phyloP scores from a whole-genome alignment of 2,888 invertebrate species.

The Neelides folsomi region DNA sequence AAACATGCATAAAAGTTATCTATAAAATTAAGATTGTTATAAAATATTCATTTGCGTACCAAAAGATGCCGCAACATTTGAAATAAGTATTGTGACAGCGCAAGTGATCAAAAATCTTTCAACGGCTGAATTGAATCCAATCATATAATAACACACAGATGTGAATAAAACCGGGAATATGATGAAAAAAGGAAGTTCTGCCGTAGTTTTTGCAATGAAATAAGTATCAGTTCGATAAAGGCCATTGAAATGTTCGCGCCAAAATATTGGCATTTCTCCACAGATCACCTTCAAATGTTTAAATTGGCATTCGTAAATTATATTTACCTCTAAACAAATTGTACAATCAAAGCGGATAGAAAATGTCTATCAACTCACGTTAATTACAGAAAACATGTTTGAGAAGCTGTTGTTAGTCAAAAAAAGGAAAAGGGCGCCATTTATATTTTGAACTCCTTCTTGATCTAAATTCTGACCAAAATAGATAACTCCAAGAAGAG shows the following conservation, averaged over 20 bases:
- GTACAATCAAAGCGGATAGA: no score
- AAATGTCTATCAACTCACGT: slow-evolving; percentile 34
- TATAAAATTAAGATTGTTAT: no score
- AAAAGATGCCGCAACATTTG: slow-evolving; percentile 76
- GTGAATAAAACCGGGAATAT: slow-evolving; percentile 70
- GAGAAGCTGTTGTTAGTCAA: slow-evolving; percentile 87
- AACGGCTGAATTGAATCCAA: slow-evolving; percentile 60
- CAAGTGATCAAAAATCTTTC: slow-evolving; percentile 51
- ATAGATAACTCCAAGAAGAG: slow-evolving; percentile 78
- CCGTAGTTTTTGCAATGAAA: slow-evolving; percentile 76
- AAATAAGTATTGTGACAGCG: slow-evolving; percentile 57
- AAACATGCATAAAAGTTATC: no score
- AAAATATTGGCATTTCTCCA: slow-evolving; percentile 72
- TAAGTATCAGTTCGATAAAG: slow-evolving; percentile 84
- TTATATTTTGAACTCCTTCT: slow-evolving; percentile 86
- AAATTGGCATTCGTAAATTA: no score
- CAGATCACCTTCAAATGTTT: slow-evolving; percentile 62
- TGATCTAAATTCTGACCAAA: slow-evolving; percentile 66
- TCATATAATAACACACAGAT: slow-evolving; percentile 71
- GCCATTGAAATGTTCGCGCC: slow-evolving; percentile 73
- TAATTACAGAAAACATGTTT: slow-evolving; percentile 86
- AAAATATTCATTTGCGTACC: slow-evolving; percentile 49
- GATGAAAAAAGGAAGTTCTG: slow-evolving; percentile 75
- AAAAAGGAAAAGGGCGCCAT: slow-evolving; percentile 79
- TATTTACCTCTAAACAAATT: no score